Base-by-base conservation (phyloP, 1,140 invertebrate species). In the Zophobas morio region DNA sequence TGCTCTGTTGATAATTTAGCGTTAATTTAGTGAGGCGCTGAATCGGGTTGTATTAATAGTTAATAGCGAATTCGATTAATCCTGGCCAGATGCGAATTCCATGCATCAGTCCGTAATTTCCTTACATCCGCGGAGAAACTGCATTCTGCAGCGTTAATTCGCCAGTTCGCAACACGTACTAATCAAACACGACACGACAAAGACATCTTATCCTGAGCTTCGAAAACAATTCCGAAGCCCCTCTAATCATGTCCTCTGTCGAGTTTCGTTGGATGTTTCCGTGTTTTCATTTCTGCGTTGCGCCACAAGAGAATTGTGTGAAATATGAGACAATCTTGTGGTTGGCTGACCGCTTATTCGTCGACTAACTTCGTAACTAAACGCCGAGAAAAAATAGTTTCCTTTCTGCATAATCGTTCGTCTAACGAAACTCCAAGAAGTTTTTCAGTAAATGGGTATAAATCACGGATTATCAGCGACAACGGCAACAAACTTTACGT, bases 311-410 rank as follows among this genome's bases (percentile, higher is more conserved):
- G 60, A 47, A 66, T 66, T 66, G 60, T 66, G 39, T 66, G 60
- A 66, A 66, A 66, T 66, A 66, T 66, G 60, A 66, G 60, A 66
- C 60, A 66, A 66, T 66, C 60, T 66, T 42, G 60, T 66, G 60
- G 60, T 66, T 66, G 60, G 60, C 60, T 66, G 60, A 66, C 60
- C 60, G 39, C 60, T 63, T 63, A 63, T 63, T 40, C 57, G 57
- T 36, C 57, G 57, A 63, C 57, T 37, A 60, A 60, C 33, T 60
- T 60, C 49, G 20, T 60, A 37, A 60, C 56, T 66, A 66, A 66
- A 66, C 37, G 60, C 60, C 60, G 39, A n/a, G 8, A 66, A 66
- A 63, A 66, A 66, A 36, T 33, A 66, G n/a, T 32, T 66, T 66
- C 1, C 54, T 34, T 57, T 2, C 32, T 66, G 60, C 60, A 66